phyloP scores from a whole-genome alignment of 2,113 vertebrate genomes.

The Larimichthys polyactis region DNA sequence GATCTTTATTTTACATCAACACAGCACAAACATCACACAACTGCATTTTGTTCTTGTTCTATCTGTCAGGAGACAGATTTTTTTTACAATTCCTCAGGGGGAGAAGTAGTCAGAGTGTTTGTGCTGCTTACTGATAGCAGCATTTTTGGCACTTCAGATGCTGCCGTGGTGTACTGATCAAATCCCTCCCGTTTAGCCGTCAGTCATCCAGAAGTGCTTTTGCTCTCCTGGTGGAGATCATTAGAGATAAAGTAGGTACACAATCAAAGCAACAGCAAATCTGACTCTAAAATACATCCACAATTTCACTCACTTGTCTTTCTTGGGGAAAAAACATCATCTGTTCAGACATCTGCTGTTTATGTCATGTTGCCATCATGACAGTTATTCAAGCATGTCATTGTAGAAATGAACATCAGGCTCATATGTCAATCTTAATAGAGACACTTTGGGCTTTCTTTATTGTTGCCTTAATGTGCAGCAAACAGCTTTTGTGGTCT shows the following conservation, averaged over 20 bases:
- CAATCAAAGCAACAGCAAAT: conserved; percentile 32
- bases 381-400: conserved; percentile 81
- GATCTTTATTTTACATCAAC: conserved; percentile 34
- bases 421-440: conserved; percentile 77
- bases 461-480: background rate
- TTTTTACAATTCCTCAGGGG: conserved; percentile 29
- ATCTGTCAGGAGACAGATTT: conserved; percentile 27
- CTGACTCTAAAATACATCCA: conserved; percentile 29
- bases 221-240: conserved; percentile 66
- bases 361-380: conserved; percentile 77
- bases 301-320: conserved; percentile 58
- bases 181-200: conserved; percentile 61
- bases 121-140: conserved; percentile 48
- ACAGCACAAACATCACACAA: conserved; percentile 15
- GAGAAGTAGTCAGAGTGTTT: conserved; percentile 34
- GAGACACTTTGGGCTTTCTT: conserved; percentile 34
- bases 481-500: background rate
- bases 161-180: conserved; percentile 58
- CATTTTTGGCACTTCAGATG: conserved; percentile 47
- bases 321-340: conserved; percentile 68
- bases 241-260: conserved; percentile 54
- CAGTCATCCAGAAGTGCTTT: conserved; percentile 50
- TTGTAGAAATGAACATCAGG: conserved; percentile 75
- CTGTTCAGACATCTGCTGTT: conserved; percentile 81
- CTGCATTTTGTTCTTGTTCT: conserved; percentile 30